Conservation (phyloP, 2,113 vertebrate species). For the Regulus satrapa region DNA sequence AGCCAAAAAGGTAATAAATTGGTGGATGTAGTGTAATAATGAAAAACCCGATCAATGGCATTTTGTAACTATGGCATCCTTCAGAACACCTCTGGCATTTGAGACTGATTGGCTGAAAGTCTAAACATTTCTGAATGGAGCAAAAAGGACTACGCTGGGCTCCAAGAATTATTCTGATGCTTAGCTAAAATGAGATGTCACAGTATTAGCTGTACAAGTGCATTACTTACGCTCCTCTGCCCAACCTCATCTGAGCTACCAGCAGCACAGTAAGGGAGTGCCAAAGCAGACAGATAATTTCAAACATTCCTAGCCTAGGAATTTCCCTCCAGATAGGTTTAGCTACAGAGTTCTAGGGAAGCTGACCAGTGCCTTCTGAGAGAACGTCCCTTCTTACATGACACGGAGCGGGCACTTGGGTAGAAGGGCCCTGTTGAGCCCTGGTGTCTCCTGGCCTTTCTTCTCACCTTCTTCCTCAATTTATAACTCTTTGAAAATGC, state of each 20-base stretch:
- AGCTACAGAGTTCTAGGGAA: not conserved
- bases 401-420: conserved; percentile 54
- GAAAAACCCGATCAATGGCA: conserved; percentile 64
- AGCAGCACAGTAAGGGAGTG: conserved; percentile 34
- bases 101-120: conserved; percentile 65
- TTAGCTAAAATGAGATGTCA: conserved; percentile 72
- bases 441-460: conserved; percentile 33
- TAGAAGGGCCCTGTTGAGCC: conserved; percentile 41
- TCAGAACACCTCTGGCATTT: conserved; percentile 74
- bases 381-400: conserved; percentile 13
- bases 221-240: conserved; percentile 23
- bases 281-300: not conserved
- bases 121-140: conserved; percentile 59
- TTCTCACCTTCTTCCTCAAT: conserved; percentile 41
- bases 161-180: conserved; percentile 47
- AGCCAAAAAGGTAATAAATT: conserved; percentile 70
- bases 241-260: conserved; percentile 43
- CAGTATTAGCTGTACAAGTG: conserved; percentile 70
- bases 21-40: conserved; percentile 71
- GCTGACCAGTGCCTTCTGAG: conserved; percentile 16
- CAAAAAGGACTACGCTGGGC: conserved; percentile 39
- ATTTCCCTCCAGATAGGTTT: conserved; percentile 18
- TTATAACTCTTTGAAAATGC: conserved; percentile 8
- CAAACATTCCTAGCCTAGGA: conserved; percentile 36
- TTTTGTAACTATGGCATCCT: conserved; percentile 73